Conservation (phyloP, 2,888 invertebrate genomes). For the Acleris laterana region DNA sequence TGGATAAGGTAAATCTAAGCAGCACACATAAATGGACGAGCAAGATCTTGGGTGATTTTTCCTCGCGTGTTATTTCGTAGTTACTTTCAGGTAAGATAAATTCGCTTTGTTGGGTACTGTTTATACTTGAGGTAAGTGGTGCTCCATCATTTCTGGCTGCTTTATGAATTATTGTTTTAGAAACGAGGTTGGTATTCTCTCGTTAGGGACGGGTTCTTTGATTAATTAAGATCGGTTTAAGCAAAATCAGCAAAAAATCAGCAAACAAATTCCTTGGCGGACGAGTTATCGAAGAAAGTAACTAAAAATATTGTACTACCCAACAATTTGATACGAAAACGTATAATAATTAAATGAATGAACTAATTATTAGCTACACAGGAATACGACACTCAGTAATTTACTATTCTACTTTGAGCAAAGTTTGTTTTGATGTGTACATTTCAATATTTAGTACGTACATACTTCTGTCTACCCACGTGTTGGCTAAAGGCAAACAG, state of each 20-base stretch:
- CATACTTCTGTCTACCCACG: neutral
- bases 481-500: conserved; percentile 1
- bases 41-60: conserved; percentile 7
- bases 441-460: neutral
- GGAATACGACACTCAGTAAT: neutral
- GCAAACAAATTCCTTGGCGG: too few species aligned
- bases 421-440: neutral
- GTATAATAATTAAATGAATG: too few species aligned
- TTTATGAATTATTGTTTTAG: neutral
- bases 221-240: neutral
- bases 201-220: neutral
- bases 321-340: too few species aligned
- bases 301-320: too few species aligned
- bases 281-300: too few species aligned
- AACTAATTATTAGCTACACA: neutral
- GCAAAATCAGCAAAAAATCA: neutral
- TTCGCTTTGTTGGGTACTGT: conserved; percentile 3
- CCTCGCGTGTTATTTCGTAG: conserved; percentile 9
- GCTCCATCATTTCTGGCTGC: conserved; percentile 4
- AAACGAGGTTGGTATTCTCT: neutral
- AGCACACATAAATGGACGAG: neutral
- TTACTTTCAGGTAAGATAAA: conserved; percentile 12
- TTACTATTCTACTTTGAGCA: neutral
- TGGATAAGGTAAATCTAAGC: conserved; percentile 5
- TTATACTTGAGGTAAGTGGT: conserved; percentile 12